phyloP scores from a whole-genome alignment of 2,888 invertebrate genomes.

The Bursaphelenchus okinawaensis region DNA sequence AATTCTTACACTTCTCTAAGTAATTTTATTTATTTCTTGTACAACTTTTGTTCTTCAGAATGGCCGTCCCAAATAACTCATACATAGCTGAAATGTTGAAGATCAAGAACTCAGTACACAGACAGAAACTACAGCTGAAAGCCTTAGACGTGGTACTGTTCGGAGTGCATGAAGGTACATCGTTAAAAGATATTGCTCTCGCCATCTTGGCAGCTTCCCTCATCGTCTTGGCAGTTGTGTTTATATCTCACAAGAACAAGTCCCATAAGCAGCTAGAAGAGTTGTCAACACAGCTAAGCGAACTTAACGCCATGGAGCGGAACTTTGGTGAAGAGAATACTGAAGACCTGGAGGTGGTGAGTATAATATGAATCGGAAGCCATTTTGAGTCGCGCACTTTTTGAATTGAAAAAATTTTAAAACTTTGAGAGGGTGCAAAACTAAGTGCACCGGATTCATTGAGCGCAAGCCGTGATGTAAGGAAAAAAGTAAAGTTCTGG shows the following conservation, averaged over 20 bases:
- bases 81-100: constrained; percentile 80
- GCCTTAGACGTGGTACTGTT: constrained; percentile 98
- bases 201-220: constrained; percentile 33
- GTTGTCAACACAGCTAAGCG: constrained; percentile 57
- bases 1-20: not conserved
- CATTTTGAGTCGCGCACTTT: not conserved
- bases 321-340: constrained; percentile 72
- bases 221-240: constrained; percentile 24
- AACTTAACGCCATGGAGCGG: constrained; percentile 82
- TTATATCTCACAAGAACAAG: constrained; percentile 24
- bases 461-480: too few species aligned
- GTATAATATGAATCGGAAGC: not conserved
- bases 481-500: too few species aligned
- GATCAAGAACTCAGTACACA: constrained; percentile 94
- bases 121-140: constrained; percentile 85
- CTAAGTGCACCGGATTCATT: too few species aligned
- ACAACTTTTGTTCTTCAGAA: constrained; percentile 65
- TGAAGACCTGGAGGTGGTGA: constrained; percentile 11
- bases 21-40: too few species aligned
- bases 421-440: too few species aligned
- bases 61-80: constrained; percentile 80
- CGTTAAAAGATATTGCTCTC: constrained; percentile 45
- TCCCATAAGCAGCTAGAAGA: constrained; percentile 38
- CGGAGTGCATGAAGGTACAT: constrained; percentile 75
- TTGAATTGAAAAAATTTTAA: too few species aligned